phyloP scores from a whole-genome alignment of 2,797 vertebrate genomes.

The Poeciliopsis infans region DNA sequence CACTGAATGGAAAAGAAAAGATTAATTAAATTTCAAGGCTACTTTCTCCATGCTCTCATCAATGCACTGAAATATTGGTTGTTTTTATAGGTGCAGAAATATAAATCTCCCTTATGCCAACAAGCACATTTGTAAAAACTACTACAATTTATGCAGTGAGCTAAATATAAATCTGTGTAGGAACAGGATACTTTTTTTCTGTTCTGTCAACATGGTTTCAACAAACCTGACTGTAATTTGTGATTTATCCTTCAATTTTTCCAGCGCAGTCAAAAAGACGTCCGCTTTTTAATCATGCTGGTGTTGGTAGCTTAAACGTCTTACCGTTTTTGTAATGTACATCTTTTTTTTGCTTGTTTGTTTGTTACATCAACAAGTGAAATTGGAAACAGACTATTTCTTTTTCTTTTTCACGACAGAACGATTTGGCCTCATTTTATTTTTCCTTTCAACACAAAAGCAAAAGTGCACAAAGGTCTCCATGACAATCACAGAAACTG shows the following conservation, averaged over 20 bases:
- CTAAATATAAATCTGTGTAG: neutral
- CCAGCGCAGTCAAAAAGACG: neutral
- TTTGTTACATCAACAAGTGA: neutral
- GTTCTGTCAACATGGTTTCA: neutral
- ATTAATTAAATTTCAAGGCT: neutral
- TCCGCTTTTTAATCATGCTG: neutral
- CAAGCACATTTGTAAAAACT: neutral
- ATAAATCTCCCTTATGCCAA: neutral
- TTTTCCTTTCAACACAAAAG: conserved; percentile 1
- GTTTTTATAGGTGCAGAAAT: neutral
- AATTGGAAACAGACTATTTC: neutral
- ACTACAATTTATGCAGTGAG: neutral
- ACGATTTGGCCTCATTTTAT: neutral
- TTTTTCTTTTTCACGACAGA: neutral
- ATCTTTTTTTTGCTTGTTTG: neutral
- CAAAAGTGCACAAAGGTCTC: conserved; percentile 17
- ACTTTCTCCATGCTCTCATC: neutral
- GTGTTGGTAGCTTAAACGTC: neutral
- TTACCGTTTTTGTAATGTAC: neutral
- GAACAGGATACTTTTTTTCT: neutral
- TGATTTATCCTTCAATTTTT: neutral
- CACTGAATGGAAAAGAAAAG: neutral
- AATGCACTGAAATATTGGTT: neutral
- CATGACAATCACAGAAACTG: conserved; percentile 33
- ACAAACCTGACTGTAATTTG: neutral